phyloP scores from a whole-genome alignment of 2,113 vertebrate species.

The Trogon surrucura region DNA sequence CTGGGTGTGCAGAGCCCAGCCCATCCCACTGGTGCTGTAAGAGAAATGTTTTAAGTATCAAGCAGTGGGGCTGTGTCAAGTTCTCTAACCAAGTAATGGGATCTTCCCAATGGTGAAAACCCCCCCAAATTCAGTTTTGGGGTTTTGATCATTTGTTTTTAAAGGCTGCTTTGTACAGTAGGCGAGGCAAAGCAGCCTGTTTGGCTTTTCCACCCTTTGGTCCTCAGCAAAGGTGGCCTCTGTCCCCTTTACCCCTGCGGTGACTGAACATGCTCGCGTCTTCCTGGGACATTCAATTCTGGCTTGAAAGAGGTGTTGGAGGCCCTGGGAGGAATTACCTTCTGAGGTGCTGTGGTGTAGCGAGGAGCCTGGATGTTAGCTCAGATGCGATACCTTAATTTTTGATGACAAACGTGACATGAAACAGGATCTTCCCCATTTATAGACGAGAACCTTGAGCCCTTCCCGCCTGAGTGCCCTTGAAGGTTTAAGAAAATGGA shows the following conservation, averaged over 20 bases:
- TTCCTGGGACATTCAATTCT: background rate
- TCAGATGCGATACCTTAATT: fast-evolving
- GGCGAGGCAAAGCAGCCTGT: background rate
- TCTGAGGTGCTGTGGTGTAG: background rate
- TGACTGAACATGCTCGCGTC: background rate
- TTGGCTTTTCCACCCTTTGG: background rate
- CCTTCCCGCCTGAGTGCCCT: background rate
- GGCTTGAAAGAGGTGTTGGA: background rate
- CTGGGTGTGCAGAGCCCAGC: background rate
- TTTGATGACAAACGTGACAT: background rate
- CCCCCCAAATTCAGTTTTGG: background rate
- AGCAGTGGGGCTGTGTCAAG: background rate
- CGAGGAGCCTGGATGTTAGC: background rate
- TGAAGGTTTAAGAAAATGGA: background rate
- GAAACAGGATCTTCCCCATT: background rate
- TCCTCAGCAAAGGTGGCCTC: background rate
- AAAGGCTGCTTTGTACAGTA: background rate
- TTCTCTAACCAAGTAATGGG: background rate
- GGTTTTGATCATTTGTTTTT: background rate
- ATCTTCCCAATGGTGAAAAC: background rate
- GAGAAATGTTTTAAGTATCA: fast-evolving
- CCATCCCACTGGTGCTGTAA: fast-evolving
- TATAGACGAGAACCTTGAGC: background rate
- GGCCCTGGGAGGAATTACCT: background rate
- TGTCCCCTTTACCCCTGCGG: fast-evolving